A percentile compares a stretch with the other conserved stretches of the same genome.
phyloP scores from a whole-genome alignment of 2,797 vertebrate species.

The Crocodylus rhombifer region DNA sequence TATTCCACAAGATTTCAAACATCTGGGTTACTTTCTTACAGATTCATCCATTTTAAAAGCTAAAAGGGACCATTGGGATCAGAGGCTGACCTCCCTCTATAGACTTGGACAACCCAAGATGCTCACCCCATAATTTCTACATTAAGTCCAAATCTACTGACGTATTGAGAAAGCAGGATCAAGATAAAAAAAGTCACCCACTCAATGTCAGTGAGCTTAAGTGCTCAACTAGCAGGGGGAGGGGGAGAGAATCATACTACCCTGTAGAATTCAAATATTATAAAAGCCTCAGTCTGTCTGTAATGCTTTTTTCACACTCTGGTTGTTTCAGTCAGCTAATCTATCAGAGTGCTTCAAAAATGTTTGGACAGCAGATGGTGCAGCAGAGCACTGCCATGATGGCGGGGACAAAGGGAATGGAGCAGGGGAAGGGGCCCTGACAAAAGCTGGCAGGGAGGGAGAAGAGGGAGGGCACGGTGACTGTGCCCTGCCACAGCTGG shows the following conservation, averaged over 20 bases:
- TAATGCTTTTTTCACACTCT: too few species aligned
- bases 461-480: too few species aligned
- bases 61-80: neutral
- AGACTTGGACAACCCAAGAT: neutral
- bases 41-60: accelerated
- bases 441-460: too few species aligned
- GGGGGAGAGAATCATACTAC: too few species aligned
- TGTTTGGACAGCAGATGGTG: too few species aligned
- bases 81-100: neutral
- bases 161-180: neutral
- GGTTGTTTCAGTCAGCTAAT: too few species aligned
- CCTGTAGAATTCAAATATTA: too few species aligned
- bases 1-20: neutral
- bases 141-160: neutral
- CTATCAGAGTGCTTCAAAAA: too few species aligned
- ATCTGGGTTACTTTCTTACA: neutral
- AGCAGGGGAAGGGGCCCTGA: neutral
- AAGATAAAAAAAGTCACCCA: neutral
- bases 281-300: too few species aligned
- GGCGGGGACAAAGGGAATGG: too few species aligned
- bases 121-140: neutral
- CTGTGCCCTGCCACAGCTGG: too few species aligned
- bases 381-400: too few species aligned
- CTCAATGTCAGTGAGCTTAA: neutral
- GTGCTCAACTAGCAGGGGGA: neutral